Evolutionary conservation across 2,888 invertebrate species (phyloP).

Genomic region (Cryptus armator): DNA sequence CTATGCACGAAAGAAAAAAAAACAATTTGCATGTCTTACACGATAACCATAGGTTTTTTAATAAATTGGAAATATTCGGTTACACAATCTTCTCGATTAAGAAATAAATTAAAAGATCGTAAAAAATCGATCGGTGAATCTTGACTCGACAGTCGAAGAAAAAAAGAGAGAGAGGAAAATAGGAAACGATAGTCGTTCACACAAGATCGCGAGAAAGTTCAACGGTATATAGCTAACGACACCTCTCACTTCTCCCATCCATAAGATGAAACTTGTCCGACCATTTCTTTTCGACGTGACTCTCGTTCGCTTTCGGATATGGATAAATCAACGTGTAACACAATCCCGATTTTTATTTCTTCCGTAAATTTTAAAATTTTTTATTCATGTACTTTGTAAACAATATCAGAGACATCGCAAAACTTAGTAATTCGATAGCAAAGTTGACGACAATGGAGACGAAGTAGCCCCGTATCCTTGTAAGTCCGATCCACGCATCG

Average conservation of each 20-base stretch:
- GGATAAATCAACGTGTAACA: not conserved
- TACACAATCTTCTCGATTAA: not conserved
- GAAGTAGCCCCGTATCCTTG: conserved; percentile 59
- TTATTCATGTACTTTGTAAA: not conserved
- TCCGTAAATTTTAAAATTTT: not conserved
- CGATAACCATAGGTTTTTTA: too few relatives aligned
- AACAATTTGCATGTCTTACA: not conserved
- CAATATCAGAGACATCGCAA: not conserved
- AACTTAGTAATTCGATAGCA: not conserved
- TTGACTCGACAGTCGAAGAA: conserved; percentile 6
- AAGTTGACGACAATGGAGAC: conserved; percentile 44
- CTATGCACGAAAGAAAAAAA: not conserved
- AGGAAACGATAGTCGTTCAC: conserved; percentile 70
- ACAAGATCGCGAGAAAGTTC: conserved; percentile 75
- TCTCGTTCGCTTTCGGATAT: conserved; percentile 11
- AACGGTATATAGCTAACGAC: conserved; percentile 60
- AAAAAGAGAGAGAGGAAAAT: conserved; percentile 64
- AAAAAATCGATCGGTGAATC: not conserved
- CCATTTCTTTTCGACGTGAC: conserved; percentile 28
- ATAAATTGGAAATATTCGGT: too few relatives aligned
- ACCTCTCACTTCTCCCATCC: conserved; percentile 67
- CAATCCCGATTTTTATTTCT: not conserved
- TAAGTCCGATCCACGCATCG: conserved; percentile 58
- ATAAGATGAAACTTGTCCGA: conserved; percentile 58
- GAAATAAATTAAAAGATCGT: not conserved